Conservation (phyloP, 1,140 invertebrate genomes). For the Homalodisca vitripennis region DNA sequence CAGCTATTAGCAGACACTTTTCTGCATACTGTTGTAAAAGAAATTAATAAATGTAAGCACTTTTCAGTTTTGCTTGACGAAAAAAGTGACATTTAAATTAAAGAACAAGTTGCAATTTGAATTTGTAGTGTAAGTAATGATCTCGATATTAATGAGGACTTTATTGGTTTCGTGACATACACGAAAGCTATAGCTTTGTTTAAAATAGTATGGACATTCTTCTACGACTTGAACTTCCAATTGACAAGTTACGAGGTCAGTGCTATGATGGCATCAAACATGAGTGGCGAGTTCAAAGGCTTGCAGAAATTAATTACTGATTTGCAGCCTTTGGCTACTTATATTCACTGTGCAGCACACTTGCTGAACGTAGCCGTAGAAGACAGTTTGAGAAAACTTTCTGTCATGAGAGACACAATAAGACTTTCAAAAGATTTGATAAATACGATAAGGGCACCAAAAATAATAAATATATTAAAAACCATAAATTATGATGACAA, state of each 20-base stretch:
- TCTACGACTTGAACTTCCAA: conserved; percentile 7
- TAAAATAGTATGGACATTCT: conserved; percentile 29
- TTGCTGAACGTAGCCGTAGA: conserved; percentile 19
- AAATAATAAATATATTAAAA: conserved; percentile 6
- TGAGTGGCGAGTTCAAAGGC: conserved; percentile 18
- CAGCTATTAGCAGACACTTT: too few relatives aligned
- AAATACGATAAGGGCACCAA: conserved; percentile 13
- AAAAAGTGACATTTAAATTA: conserved; percentile 9
- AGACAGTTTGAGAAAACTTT: conserved; percentile 18
- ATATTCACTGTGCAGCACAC: conserved; percentile 33
- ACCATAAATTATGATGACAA: background rate
- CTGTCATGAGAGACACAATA: background rate
- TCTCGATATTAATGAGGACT: conserved; percentile 10
- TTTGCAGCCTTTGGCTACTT: conserved; percentile 22
- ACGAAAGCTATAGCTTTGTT: conserved; percentile 27
- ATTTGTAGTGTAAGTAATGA: background rate
- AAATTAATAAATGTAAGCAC: too few relatives aligned
- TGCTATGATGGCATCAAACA: conserved; percentile 30
- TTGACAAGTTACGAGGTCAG: conserved; percentile 20
- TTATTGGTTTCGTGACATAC: conserved; percentile 19
- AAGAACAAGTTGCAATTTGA: conserved; percentile 6
- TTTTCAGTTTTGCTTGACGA: too few relatives aligned
- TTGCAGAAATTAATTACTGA: conserved; percentile 25
- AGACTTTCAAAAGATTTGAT: conserved; percentile 16
- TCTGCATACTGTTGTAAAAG: too few relatives aligned